Base-by-base conservation (phyloP, 1,140 invertebrate species). In the Drosophila kanapiae region DNA sequence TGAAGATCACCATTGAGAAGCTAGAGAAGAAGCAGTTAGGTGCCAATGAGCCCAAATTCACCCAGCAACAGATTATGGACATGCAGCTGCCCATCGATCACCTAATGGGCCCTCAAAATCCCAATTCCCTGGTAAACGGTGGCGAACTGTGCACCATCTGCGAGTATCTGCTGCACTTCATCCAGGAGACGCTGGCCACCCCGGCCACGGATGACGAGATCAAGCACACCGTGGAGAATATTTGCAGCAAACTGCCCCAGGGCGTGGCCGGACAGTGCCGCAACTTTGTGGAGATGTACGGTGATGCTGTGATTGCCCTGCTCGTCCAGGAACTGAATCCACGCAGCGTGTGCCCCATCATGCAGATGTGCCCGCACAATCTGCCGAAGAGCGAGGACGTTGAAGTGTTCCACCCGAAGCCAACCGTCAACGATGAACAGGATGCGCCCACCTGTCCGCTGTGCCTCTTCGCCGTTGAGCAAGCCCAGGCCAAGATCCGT, bases 261-360 rank as follows among this genome's bases (percentile, higher is more conserved):
- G 93, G 94, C 6, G 90, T 98, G n/a, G 92, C 94, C 70, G 91
- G 91, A 1, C 93, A 96, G 80, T 99, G 98, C 91, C 91, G 94
- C 13, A 93, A 95, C 77, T 98, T 98, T 92, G 94, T 98, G 9
- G 93, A 96, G 16, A 94, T 94, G 64, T 97, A 98, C 90, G 96
- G 96, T 13, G 95, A 96, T 88, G 95, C 95, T n/a, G 85, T 97
- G 43, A 95, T 97, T 70, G 95, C 96, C 37, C 86, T 98, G 62
- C 91, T 98, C 11, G 95, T 95, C n/a, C 96, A 97, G 91, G 95
- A 96, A 93, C 95, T 98, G 43, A 96, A 98, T 94, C 97, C 97
- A 16, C 94, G 95, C 54, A 93, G 94, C 69, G 82, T 82, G 29
- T 94, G 94, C 72, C 94, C 94, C 31, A 65, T 92, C 58, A 82